Conservation (phyloP, 1,140 invertebrate genomes). For the Mesaphorura yosii region DNA sequence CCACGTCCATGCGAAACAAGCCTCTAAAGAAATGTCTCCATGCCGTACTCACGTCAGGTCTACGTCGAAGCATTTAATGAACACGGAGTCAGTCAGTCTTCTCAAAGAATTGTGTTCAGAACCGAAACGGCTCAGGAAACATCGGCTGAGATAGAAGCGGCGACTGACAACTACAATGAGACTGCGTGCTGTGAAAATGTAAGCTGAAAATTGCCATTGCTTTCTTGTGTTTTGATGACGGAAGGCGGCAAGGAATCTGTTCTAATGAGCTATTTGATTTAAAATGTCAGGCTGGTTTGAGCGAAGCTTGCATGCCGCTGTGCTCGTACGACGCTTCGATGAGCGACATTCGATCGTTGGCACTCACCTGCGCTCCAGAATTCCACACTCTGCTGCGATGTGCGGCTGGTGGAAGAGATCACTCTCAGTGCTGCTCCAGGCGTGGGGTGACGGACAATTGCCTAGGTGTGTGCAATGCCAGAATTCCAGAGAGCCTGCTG, state of each 20-base stretch:
- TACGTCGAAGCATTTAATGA: slow-evolving; percentile 67
- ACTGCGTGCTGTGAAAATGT: slow-evolving; percentile 57
- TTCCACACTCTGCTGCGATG: slow-evolving; percentile 56
- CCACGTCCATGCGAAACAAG: neutral
- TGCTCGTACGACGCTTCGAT: slow-evolving; percentile 69
- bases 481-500: slow-evolving; percentile 42
- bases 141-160: slow-evolving; percentile 44
- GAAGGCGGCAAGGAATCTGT: neutral
- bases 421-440: slow-evolving; percentile 54
- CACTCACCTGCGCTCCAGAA: slow-evolving; percentile 50
- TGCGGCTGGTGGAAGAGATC: slow-evolving; percentile 60
- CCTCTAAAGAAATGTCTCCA: neutral
- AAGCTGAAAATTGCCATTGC: slow-evolving; percentile 12
- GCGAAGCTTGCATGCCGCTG: slow-evolving; percentile 60
- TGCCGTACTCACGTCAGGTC: slow-evolving; percentile 12
- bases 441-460: slow-evolving; percentile 59
- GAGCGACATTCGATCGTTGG: slow-evolving; percentile 56
- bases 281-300: slow-evolving; percentile 45
- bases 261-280: neutral
- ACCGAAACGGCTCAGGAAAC: slow-evolving; percentile 53
- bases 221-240: slow-evolving; percentile 1
- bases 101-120: slow-evolving; percentile 57
- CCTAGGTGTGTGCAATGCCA: slow-evolving; percentile 59
- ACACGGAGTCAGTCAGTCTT: slow-evolving; percentile 61
- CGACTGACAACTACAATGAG: slow-evolving; percentile 52